phyloP scores from a whole-genome alignment of 1,140 invertebrate genomes.

The Drosophila ohnishii region DNA sequence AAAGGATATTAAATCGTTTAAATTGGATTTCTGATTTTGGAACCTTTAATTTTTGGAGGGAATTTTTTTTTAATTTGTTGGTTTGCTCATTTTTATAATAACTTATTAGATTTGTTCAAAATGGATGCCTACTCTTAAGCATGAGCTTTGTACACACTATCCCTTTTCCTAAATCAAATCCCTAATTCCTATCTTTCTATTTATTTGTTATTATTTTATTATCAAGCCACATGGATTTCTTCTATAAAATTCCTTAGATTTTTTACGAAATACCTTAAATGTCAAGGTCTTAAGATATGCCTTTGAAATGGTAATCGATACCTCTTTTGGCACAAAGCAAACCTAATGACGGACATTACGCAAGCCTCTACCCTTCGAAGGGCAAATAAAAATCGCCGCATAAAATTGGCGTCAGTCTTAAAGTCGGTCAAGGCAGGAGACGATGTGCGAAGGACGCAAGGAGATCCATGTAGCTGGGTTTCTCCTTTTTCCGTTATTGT shows the following conservation, averaged over 20 bases:
- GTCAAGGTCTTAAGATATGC: not conserved
- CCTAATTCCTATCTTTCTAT: not conserved
- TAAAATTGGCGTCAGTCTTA: conserved; percentile 81
- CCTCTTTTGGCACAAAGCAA: conserved; percentile 2
- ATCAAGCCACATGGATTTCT: too few species aligned
- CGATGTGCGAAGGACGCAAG: conserved; percentile 28
- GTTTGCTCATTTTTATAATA: too few species aligned
- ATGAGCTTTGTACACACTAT: too few species aligned
- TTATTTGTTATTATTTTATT: not conserved
- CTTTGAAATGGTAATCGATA: conserved; percentile 19
- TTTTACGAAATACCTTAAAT: not conserved
- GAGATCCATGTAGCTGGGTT: conserved; percentile 2
- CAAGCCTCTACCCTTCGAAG: conserved; percentile 9
- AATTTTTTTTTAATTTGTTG: too few species aligned
- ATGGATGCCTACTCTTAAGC: too few species aligned
- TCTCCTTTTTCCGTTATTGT: conserved; percentile 10
- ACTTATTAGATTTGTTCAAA: too few species aligned
- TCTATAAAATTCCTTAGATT: not conserved
- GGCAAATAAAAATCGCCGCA: conserved; percentile 58
- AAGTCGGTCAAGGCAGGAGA: conserved; percentile 72
- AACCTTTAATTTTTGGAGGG: too few species aligned
- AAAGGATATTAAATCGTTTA: not conserved
- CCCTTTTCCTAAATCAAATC: too few species aligned
- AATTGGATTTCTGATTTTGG: not conserved
- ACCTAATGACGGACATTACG: conserved; percentile 35